Evolutionary conservation across 2,797 vertebrate species (phyloP), one percentile per base, ranked within the genome.

Genomic region (Myotis myotis): DNA sequence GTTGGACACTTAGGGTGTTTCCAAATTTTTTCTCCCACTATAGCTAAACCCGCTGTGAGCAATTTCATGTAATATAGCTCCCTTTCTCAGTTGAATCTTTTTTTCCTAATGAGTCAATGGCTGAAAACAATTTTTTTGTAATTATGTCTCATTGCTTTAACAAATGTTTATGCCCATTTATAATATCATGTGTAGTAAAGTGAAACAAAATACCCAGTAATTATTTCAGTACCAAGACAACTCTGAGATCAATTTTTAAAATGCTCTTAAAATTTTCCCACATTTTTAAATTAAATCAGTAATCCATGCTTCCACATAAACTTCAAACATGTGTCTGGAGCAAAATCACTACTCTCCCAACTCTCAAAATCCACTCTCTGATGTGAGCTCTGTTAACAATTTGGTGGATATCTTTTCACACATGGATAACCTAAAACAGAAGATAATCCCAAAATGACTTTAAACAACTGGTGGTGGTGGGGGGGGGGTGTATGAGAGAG

Each of bases 91-190:
- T 17, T 55, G 36, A 74, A 90, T 76, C n/a, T 79, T 64, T 95
- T 82, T 55, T 92, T 95, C 68, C 44, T 76, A 84, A 75, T 44
- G 19, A 93, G 60, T 83, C 51, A 91, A 96, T 94, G 51, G n/a
- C 19, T 87, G 9, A 23, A 74, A 93, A 78, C 7, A 68, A 76
- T 19, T 74, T 89, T 93, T 93, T 64, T 88, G 49, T 23, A 89
- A 57, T 20, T 84, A 12, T 19, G 30, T 9, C 7, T 17, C 23
- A 70, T 0, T 81, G 33, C 30, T 78, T 85, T 94, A 72, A 57
- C 60, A 81, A 85, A 81, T 64, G 41, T 72, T 62, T 55, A 81
- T 38, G 38, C 10, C 41, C 12, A 36, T 79, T 79, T 96, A 81
- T 11, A 95, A 64, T 30, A 51, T 23, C 76, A 78, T 41, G 23